These are phyloP conservation scores for Hestina assimilis DNA, from an alignment of 1,140 invertebrate species.

Conservation along the genomic window DNA sequence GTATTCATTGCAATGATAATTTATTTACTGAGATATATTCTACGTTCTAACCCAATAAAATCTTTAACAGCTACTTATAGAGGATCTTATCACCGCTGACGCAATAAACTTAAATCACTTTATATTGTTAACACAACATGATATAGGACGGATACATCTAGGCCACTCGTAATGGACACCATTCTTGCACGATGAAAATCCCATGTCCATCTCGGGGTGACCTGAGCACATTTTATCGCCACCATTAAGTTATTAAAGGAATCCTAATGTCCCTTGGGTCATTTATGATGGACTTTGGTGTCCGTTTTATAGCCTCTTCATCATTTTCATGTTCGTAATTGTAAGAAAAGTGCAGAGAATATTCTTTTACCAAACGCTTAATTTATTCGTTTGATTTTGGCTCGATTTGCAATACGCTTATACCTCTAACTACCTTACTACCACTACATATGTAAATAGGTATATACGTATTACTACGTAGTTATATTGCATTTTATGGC, in stretches of 20 bases:
- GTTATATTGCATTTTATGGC: too few relatives aligned
- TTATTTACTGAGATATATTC: background rate
- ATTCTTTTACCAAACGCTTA: background rate
- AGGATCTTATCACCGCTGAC: slow-evolving; percentile 2
- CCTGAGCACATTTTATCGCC: slow-evolving; percentile 36
- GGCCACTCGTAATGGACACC: slow-evolving; percentile 17
- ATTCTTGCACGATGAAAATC: slow-evolving; percentile 24
- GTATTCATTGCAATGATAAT: background rate
- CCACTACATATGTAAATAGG: too few relatives aligned
- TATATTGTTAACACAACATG: slow-evolving; percentile 2
- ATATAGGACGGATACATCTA: slow-evolving; percentile 8
- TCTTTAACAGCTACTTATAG: slow-evolving; percentile 3
- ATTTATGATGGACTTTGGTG: slow-evolving; percentile 30
- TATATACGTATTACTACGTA: too few relatives aligned
- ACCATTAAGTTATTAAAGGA: slow-evolving; percentile 47
- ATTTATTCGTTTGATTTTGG: slow-evolving; percentile 8
- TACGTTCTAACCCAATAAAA: slow-evolving; percentile 1
- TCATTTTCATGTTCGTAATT: slow-evolving; percentile 38
- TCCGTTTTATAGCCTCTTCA: slow-evolving; percentile 41
- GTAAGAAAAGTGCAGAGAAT: slow-evolving; percentile 7
- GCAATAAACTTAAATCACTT: slow-evolving; percentile 2
- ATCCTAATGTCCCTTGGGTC: slow-evolving; percentile 32
- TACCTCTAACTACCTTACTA: too few relatives aligned
- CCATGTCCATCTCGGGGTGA: slow-evolving; percentile 19
- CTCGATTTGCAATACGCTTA: too few relatives aligned